phyloP scores from a whole-genome alignment of 2,888 invertebrate genomes.

The Mallateleia sp. region DNA sequence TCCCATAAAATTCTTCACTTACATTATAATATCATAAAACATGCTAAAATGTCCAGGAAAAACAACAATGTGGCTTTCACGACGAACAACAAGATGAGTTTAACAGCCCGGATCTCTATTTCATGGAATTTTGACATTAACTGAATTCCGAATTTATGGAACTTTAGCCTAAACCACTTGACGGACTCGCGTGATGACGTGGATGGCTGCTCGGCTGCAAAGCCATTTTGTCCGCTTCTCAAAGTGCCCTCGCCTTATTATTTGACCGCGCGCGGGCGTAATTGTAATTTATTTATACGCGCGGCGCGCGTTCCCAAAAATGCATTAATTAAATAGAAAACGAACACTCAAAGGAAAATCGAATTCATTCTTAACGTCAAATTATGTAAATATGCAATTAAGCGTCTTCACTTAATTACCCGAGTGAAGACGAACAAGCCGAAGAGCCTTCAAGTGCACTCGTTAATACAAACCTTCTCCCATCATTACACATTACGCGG shows the following conservation, averaged over 20 bases:
- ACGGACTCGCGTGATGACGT: slow-evolving; percentile 37
- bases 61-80: neutral
- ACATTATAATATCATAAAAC: too few species aligned
- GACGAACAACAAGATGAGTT: neutral
- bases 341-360: neutral
- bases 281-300: neutral
- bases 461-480: too few species aligned
- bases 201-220: slow-evolving; percentile 12
- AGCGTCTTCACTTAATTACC: neutral
- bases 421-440: too few species aligned
- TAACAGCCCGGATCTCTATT: neutral
- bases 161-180: slow-evolving; percentile 47
- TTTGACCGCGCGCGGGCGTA: slow-evolving; percentile 9
- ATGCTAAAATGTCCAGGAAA: too few species aligned
- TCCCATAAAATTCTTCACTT: too few species aligned
- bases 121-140: slow-evolving; percentile 36
- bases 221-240: slow-evolving; percentile 14
- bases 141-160: slow-evolving; percentile 44
- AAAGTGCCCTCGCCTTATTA: slow-evolving; percentile 33
- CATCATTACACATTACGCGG: too few species aligned
- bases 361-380: neutral
- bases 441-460: too few species aligned
- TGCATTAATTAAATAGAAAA: slow-evolving; percentile 9
- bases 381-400: neutral
- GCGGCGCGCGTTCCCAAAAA: neutral